Percentiles rank a stretch among this genome's conserved stretches.
Evolutionary conservation across 2,113 vertebrate species (phyloP).

Genomic region (Semnornis frantzii): DNA sequence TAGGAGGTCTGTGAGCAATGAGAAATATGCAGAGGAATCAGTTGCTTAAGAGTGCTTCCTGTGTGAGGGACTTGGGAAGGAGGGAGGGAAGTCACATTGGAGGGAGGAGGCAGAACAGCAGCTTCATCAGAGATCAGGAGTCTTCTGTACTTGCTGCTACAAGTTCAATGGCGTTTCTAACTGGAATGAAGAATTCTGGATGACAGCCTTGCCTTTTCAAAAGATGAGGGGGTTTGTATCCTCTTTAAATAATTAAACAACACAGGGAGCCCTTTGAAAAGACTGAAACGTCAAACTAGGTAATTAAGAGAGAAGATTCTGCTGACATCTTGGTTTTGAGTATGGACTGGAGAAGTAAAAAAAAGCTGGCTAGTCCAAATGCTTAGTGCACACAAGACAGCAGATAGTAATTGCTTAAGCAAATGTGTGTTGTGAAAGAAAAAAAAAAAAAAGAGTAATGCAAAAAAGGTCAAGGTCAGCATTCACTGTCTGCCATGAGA

Average conservation of each 20-base stretch:
- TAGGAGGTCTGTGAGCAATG: background rate
- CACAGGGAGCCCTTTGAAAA: background rate
- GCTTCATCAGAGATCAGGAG: background rate
- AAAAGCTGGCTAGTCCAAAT: background rate
- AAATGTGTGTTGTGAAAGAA: background rate
- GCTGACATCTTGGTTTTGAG: conserved; percentile 30
- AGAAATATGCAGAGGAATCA: background rate
- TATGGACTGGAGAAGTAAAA: background rate
- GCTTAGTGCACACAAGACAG: background rate
- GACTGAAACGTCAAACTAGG: background rate
- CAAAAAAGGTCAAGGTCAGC: background rate
- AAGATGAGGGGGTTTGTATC: conserved; percentile 4
- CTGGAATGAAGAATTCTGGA: background rate
- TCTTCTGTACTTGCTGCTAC: background rate
- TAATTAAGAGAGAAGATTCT: conserved; percentile 46
- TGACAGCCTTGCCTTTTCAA: conserved; percentile 25
- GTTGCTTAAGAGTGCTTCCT: background rate
- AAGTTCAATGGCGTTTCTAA: conserved; percentile 20
- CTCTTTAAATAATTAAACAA: conserved; percentile 57
- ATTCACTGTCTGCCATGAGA: background rate
- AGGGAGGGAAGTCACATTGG: background rate
- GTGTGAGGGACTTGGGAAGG: background rate
- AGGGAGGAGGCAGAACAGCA: background rate
- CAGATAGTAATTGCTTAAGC: conserved; percentile 27
- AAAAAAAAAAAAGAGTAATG: background rate